A percentile compares a stretch with the other conserved stretches of the same genome.
Conservation (phyloP, 1,140 invertebrate species). For the Chironomus tepperi region DNA sequence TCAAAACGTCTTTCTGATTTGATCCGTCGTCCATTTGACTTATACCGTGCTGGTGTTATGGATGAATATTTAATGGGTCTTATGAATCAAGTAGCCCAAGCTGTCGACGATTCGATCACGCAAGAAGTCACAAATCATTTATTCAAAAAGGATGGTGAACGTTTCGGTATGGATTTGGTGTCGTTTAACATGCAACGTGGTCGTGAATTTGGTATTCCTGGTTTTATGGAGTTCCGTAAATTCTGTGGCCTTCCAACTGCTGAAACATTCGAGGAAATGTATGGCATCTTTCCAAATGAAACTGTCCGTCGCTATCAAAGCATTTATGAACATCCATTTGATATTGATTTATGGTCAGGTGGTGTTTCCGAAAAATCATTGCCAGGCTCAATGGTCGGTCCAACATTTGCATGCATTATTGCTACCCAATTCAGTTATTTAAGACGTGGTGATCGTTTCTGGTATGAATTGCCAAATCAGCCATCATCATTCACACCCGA, state of each 20-base stretch:
- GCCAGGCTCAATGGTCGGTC: conserved; percentile 82
- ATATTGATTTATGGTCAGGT: conserved; percentile 87
- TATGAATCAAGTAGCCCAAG: conserved; percentile 89
- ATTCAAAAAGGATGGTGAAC: conserved; percentile 77
- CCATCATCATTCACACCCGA: conserved; percentile 85
- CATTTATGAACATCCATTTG: conserved; percentile 72
- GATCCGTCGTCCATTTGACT: conserved; percentile 78
- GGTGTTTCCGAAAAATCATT: conserved; percentile 84
- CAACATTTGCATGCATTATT: conserved; percentile 93
- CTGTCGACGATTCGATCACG: conserved; percentile 90
- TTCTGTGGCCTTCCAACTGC: conserved; percentile 79
- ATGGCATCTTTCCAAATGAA: conserved; percentile 81
- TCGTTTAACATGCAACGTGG: conserved; percentile 93
- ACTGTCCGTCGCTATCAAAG: conserved; percentile 68
- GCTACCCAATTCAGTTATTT: conserved; percentile 91
- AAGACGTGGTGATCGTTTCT: conserved; percentile 87
- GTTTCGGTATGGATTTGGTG: conserved; percentile 84
- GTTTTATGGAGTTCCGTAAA: conserved; percentile 87
- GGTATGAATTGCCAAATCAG: conserved; percentile 89
- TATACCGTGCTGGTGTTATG: conserved; percentile 81
- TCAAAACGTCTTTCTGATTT: conserved; percentile 82
- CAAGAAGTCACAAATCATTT: conserved; percentile 88
- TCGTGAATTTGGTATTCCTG: conserved; percentile 83
- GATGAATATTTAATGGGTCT: conserved; percentile 90
- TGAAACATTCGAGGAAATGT: conserved; percentile 73